Conservation (phyloP, 1,140 invertebrate genomes). For the Harpegnathos saltator region DNA sequence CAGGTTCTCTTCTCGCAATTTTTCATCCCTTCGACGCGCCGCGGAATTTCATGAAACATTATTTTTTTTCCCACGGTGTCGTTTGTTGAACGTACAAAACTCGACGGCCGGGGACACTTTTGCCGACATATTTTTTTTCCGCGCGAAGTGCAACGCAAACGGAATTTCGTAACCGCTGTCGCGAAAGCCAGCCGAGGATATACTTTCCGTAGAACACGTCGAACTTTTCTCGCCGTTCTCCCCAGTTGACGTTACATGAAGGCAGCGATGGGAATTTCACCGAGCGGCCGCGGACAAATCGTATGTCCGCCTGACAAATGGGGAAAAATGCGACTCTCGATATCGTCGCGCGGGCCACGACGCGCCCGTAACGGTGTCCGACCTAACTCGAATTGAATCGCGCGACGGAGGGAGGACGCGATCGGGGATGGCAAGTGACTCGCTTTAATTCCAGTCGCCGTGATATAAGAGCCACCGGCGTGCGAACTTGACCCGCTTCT, state of each 20-base stretch:
- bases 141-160: constrained; percentile 40
- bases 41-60: constrained; percentile 13
- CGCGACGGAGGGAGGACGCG: constrained; percentile 10
- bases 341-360: constrained; percentile 33
- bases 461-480: constrained; percentile 22
- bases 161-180: constrained; percentile 59
- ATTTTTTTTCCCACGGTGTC: constrained; percentile 19
- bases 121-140: constrained; percentile 44
- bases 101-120: constrained; percentile 43
- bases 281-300: constrained; percentile 42
- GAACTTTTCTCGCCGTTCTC: constrained; percentile 44
- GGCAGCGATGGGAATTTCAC: constrained; percentile 51
- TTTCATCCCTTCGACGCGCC: background rate
- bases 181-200: constrained; percentile 53
- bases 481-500: constrained; percentile 54
- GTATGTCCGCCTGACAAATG: constrained; percentile 56
- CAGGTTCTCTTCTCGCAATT: too few species aligned
- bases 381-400: constrained; percentile 47
- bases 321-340: constrained; percentile 61
- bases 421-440: constrained; percentile 55
- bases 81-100: constrained; percentile 51
- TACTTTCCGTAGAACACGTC: constrained; percentile 42
- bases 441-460: constrained; percentile 46
- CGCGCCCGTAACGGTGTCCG: constrained; percentile 5
- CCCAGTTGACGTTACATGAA: constrained; percentile 45